Evolutionary conservation across 2,113 vertebrate species (phyloP), one percentile per base, ranked within the genome.

Genomic region (Dipodomys spectabilis): DNA sequence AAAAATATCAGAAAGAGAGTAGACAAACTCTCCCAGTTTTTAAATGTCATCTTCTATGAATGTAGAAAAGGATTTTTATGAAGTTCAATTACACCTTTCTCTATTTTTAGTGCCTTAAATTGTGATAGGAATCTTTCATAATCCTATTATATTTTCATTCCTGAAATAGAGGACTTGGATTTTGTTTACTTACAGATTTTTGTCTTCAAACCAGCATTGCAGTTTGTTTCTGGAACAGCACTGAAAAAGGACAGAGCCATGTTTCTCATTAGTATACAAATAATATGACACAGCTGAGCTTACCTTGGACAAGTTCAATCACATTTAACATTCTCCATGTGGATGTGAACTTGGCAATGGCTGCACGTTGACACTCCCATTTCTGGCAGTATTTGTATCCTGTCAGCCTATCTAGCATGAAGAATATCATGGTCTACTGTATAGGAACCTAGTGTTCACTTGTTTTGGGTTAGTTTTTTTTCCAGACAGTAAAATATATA

Each of bases 321-420:
- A n/a, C 64, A 91, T 90, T 85, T 86, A 91, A 94, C 94, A 94
- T 57, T 84, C 57, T 90, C 74, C 16, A 39, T 64, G 80, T 95
- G 78, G 93, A 79, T 89, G 68, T 90, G 86, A 95, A 92, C 80
- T 62, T 96, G 90, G 77, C 39, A 1, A 0, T 82, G 97, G 89
- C 65, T 97, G 30, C 10, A 90, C 32, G 88, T 88, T 96, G 88
- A 79, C 92, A 96, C 96, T 98, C 93, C 53, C 35, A 93, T 82
- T 97, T 90, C 88, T 87, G 92, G 74, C 62, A 94, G 74, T 74
- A 69, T 49, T 93, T 89, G 68, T 93, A 73, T 71, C 93, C 89
- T 97, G 93, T 75, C 91, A 62, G 78, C 91, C 88, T 95, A 83
- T 94, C 95, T 89, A 94, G 92, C 96, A 44, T 91, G 84, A 96